These are phyloP conservation scores for Tenualosa ilisha DNA, from an alignment of 2,797 vertebrate species.

Conservation along the genomic window DNA sequence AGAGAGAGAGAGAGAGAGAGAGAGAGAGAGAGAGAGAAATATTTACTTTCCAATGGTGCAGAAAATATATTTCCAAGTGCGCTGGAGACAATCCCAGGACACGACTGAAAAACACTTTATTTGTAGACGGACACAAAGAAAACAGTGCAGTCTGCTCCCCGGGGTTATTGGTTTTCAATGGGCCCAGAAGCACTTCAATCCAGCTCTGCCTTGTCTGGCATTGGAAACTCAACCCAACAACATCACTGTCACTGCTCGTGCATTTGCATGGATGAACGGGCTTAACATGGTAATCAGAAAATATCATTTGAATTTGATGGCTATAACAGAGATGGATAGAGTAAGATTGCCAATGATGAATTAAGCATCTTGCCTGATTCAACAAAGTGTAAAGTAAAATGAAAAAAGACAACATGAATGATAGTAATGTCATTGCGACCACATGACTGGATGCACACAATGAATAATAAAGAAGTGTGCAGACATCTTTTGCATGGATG, in stretches of 20 bases:
- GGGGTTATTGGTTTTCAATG: constrained; percentile 17
- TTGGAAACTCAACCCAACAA: background rate
- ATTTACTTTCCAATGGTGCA: constrained; percentile 23
- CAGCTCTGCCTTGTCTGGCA: background rate
- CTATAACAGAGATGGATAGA: background rate
- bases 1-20: background rate
- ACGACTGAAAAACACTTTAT: constrained; percentile 1
- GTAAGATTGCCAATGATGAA: background rate
- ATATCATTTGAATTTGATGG: background rate
- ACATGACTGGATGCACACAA: background rate
- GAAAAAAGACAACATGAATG: background rate
- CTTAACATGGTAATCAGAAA: background rate
- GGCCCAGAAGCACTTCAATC: background rate
- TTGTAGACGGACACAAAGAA: constrained; percentile 16
- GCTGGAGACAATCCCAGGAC: constrained; percentile 18
- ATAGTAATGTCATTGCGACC: background rate
- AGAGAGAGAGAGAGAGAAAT: background rate
- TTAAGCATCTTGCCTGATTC: background rate
- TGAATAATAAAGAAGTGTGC: background rate
- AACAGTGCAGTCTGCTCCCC: background rate
- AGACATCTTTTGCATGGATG: background rate
- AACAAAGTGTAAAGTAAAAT: background rate
- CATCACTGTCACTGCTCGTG: background rate
- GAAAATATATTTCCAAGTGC: constrained; percentile 22
- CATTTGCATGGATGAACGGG: background rate